Conservation (phyloP, 2,888 invertebrate genomes). For the Ditylenchus weischeri region DNA sequence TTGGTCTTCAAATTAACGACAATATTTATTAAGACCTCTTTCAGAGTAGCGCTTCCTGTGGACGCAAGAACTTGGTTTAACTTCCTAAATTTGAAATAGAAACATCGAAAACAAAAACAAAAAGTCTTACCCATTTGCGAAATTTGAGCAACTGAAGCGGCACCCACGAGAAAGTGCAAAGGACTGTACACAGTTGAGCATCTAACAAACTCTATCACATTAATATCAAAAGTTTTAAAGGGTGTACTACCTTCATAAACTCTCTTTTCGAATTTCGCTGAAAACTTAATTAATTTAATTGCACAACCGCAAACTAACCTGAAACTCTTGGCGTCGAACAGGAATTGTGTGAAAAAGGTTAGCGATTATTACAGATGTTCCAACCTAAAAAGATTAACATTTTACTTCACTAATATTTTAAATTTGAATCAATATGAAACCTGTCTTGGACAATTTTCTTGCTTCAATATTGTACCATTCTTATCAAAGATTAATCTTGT, state of each 20-base stretch:
- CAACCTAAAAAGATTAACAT: constrained; percentile 63
- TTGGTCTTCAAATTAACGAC: constrained; percentile 16
- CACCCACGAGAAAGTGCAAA: constrained; percentile 80
- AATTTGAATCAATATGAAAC: constrained; percentile 47
- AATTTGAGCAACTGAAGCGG: constrained; percentile 62
- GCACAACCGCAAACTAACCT: background rate
- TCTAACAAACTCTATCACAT: too few relatives aligned
- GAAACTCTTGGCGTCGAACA: constrained; percentile 84
- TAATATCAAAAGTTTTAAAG: too few relatives aligned
- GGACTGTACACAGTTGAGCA: constrained; percentile 74
- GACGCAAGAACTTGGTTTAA: constrained; percentile 42
- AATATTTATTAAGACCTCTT: constrained; percentile 36
- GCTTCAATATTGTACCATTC: constrained; percentile 72
- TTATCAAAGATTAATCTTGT: constrained; percentile 77
- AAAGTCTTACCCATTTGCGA: constrained; percentile 32
- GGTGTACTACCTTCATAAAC: constrained; percentile 75
- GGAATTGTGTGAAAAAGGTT: constrained; percentile 82
- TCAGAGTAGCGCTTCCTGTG: constrained; percentile 42
- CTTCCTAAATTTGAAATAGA: constrained; percentile 37
- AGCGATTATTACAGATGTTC: constrained; percentile 79
- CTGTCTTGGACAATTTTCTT: constrained; percentile 73
- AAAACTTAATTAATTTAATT: background rate
- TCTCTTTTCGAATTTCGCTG: constrained; percentile 82
- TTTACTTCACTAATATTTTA: background rate
- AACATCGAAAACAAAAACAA: too few relatives aligned